Evolutionary conservation across 2,888 invertebrate species (phyloP), one percentile per base, ranked within the genome.

Genomic region (Aphidoletes aphidimyza): DNA sequence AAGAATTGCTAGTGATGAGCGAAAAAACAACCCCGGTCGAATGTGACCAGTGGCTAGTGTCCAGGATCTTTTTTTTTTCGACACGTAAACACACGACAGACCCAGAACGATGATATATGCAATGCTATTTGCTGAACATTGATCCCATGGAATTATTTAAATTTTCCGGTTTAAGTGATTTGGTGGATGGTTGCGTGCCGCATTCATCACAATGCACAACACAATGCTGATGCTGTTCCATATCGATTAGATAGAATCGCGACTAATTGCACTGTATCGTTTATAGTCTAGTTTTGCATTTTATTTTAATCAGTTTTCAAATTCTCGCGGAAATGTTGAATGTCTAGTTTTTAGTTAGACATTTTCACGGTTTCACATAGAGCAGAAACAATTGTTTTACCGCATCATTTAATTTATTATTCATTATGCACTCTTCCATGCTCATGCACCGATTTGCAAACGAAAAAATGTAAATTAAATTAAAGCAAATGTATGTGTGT

Each of bases 81-180:
- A 54, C n/a, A n/a, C n/a, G n/a, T n/a, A n/a, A n/a, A n/a, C n/a
- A n/a, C n/a, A n/a, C n/a, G n/a, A n/a, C n/a, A n/a, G n/a, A n/a
- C n/a, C n/a, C n/a, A n/a, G n/a, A 54, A 2, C 11, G 11, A 11
- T 39, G 39, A 39, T 39, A n/a, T n/a, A 11, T 39, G 39, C 39
- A 8, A 39, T 47, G 47, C 47, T 69, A 11, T 69, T 69, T 22
- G 22, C 54, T 54, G 11, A 54, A 17, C 69, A 69, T 69, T 69
- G 69, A 69, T 69, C 69, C 69, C 1, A 30, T 69, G 30, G 30
- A 30, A 69, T 69, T 69, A 69, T 69, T 69, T 69, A 69, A 30
- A 69, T 69, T 30, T 69, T 30, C 34, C 34, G 69, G 34, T 69
- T 69, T 69, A 69, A 1, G 30, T 69, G 26, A 42, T 54, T 54